Percentiles rank a stretch among this genome's conserved stretches.
These are phyloP conservation scores for Ceryle rudis DNA, from an alignment of 2,797 vertebrate species.

Conservation along the genomic window DNA sequence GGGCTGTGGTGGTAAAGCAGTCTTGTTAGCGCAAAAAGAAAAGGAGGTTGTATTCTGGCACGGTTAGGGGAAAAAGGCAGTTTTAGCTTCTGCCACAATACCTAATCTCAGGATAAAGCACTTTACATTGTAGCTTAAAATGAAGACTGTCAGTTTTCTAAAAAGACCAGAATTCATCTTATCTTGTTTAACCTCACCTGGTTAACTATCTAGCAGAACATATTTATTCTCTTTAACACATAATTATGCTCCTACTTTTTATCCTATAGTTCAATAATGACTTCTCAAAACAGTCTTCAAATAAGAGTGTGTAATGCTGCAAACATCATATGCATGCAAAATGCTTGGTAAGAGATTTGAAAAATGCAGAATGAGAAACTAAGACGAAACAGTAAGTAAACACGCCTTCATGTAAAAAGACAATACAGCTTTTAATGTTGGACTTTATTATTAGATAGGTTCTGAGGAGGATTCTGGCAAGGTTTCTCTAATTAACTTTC, in stretches of 20 bases:
- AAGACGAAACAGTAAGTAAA: neutral
- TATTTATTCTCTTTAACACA: constrained; percentile 66
- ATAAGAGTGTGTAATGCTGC: neutral
- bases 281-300: constrained; percentile 50
- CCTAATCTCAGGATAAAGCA: constrained; percentile 85
- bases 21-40: constrained; percentile 91
- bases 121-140: constrained; percentile 85
- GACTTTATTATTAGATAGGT: constrained; percentile 22
- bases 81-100: constrained; percentile 87
- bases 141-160: constrained; percentile 83
- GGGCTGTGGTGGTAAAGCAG: constrained; percentile 89
- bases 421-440: neutral
- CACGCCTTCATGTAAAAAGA: constrained; percentile 10
- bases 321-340: constrained; percentile 30
- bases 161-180: constrained; percentile 82
- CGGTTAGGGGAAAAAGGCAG: constrained; percentile 81
- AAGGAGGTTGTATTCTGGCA: constrained; percentile 88
- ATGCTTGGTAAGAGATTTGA: neutral
- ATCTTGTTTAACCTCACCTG: constrained; percentile 85
- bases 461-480: constrained; percentile 25
- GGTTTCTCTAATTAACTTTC: constrained; percentile 20
- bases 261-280: constrained; percentile 54
- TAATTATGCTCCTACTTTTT: constrained; percentile 69
- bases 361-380: constrained; percentile 52
- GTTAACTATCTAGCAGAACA: constrained; percentile 78